Percentiles rank a stretch among this genome's conserved stretches.
phyloP scores from a whole-genome alignment of 1,140 invertebrate species.

The Drosophila cardini region DNA sequence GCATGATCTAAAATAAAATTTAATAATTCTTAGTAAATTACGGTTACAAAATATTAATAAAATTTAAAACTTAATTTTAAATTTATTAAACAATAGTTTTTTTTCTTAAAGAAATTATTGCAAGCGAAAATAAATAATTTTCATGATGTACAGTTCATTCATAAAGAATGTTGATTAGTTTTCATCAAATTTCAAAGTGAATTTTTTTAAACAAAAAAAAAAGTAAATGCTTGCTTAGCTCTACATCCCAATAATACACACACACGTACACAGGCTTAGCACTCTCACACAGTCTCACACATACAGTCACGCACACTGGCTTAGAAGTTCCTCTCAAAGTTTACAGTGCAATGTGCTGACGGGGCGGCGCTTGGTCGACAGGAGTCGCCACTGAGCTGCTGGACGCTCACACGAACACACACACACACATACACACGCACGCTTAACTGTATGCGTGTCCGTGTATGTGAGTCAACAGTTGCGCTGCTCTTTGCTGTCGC shows the following conservation, averaged over 20 bases:
- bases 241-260: conserved; percentile 5
- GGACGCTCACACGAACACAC: conserved; percentile 5
- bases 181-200: not conserved
- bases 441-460: conserved; percentile 24
- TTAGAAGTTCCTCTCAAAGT: conserved; percentile 11
- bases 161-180: not conserved
- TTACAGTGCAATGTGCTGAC: conserved; percentile 35
- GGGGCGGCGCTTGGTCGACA: conserved; percentile 37
- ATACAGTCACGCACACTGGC: not conserved
- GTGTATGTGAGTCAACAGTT: conserved; percentile 19
- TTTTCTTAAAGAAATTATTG: no score
- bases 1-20: no score
- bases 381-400: conserved; percentile 32
- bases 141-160: conserved; percentile 6
- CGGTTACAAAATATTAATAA: no score
- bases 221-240: conserved; percentile 9
- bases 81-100: no score
- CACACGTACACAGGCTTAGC: conserved; percentile 1
- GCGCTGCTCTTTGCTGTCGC: conserved; percentile 30
- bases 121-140: no score
- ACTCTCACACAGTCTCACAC: conserved; percentile 1
- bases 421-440: conserved; percentile 2
- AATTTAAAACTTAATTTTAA: no score
- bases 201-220: not conserved
- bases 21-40: no score